phyloP scores from a whole-genome alignment of 2,888 invertebrate genomes.

The Morpho achilles region DNA sequence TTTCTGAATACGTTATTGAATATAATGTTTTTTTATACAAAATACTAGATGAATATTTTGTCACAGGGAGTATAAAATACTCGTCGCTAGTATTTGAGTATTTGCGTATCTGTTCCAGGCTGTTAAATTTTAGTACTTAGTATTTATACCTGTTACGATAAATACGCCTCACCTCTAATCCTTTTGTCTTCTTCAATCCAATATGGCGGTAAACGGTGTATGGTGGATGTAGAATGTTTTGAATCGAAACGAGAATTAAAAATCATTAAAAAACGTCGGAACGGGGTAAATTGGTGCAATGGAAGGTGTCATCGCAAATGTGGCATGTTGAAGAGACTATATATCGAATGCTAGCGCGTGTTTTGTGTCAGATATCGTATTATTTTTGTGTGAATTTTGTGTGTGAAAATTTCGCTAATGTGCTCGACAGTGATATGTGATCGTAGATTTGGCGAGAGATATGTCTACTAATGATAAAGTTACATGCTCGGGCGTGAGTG shows the following conservation, averaged over 20 bases:
- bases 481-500: constrained; percentile 57
- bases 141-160: no score
- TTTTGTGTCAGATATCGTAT: constrained; percentile 49
- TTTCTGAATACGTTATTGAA: no score
- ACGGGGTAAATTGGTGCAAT: constrained; percentile 46
- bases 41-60: no score
- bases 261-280: constrained; percentile 47
- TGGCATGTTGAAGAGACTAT: constrained; percentile 43
- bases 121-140: no score
- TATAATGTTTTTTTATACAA: no score
- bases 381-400: constrained; percentile 41
- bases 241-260: constrained; percentile 65
- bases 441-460: constrained; percentile 61
- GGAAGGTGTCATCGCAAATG: constrained; percentile 49
- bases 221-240: constrained; percentile 76
- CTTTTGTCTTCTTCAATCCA: constrained; percentile 73
- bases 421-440: constrained; percentile 63
- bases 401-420: constrained; percentile 58
- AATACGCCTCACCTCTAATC: constrained; percentile 21
- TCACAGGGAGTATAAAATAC: no score
- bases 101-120: no score
- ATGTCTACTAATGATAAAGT: constrained; percentile 74
- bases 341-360: constrained; percentile 40
- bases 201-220: constrained; percentile 76
- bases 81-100: no score